These are phyloP conservation scores for Chloromyia formosa DNA, from an alignment of 2,888 invertebrate genomes.

Conservation along the genomic window DNA sequence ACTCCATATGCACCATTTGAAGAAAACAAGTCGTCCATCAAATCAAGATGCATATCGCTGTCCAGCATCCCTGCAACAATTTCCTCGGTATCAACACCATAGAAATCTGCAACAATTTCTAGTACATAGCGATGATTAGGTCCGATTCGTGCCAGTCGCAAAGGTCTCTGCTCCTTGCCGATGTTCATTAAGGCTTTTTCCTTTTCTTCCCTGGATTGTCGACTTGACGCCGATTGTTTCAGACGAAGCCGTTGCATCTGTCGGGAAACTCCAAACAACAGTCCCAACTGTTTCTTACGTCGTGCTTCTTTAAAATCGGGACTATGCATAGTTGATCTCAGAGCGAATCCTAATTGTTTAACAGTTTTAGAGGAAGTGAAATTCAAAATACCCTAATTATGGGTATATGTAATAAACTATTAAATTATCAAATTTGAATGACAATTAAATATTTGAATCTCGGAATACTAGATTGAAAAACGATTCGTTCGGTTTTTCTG, in stretches of 20 bases:
- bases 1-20: conserved; percentile 71
- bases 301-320: conserved; percentile 30
- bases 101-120: conserved; percentile 74
- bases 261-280: conserved; percentile 58
- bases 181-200: conserved; percentile 51
- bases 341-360: too few relatives aligned
- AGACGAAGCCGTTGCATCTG: conserved; percentile 57
- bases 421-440: too few relatives aligned
- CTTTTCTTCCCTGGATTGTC: conserved; percentile 56
- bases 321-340: conserved; percentile 11
- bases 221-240: conserved; percentile 55
- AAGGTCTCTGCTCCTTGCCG: conserved; percentile 56
- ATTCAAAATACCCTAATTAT: too few relatives aligned
- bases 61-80: conserved; percentile 78
- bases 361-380: too few relatives aligned
- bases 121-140: conserved; percentile 72
- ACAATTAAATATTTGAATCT: too few relatives aligned
- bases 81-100: conserved; percentile 72
- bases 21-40: conserved; percentile 70
- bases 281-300: conserved; percentile 54
- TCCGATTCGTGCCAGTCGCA: conserved; percentile 55
- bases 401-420: too few relatives aligned
- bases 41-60: conserved; percentile 69
- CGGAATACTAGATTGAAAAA: too few relatives aligned
- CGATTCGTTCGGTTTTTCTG: too few relatives aligned